Evolutionary conservation across 2,888 invertebrate genomes (phyloP).

Genomic region (Heliconius aoede): DNA sequence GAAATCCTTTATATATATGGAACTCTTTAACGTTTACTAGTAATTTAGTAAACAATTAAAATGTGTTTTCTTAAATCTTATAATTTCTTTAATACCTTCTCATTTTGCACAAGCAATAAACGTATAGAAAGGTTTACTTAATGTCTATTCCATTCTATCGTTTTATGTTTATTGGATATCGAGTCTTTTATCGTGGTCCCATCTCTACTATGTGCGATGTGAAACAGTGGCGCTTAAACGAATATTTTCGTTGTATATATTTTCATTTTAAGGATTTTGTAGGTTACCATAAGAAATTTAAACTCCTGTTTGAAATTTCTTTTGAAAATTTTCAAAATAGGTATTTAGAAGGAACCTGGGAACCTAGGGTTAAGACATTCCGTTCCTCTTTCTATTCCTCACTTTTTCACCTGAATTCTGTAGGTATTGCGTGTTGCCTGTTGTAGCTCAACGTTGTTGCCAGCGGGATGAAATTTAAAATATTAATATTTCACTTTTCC

Average conservation of each 20-base stretch:
- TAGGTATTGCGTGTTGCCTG: too few relatives aligned
- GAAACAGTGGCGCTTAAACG: not conserved
- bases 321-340: too few relatives aligned
- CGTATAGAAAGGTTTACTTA: not conserved
- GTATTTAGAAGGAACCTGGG: not conserved
- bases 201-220: slow-evolving; percentile 1
- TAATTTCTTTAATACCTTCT: not conserved
- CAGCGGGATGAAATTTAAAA: not conserved
- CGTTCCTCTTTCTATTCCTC: not conserved
- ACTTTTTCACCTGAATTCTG: not conserved
- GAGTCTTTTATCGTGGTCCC: not conserved
- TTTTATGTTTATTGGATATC: slow-evolving; percentile 2
- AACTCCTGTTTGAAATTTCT: too few relatives aligned
- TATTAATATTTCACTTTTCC: not conserved
- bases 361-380: not conserved
- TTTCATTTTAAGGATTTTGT: not conserved
- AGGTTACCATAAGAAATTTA: not conserved
- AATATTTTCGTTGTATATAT: not conserved
- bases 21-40: too few relatives aligned
- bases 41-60: not conserved
- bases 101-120: not conserved
- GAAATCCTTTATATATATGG: too few relatives aligned
- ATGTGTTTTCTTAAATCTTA: not conserved
- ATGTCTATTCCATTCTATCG: not conserved
- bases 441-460: not conserved